These are phyloP conservation scores for Lytechinus variegatus DNA, from an alignment of 35 echinoderm and acorn worm genomes.

Conservation along the genomic window DNA sequence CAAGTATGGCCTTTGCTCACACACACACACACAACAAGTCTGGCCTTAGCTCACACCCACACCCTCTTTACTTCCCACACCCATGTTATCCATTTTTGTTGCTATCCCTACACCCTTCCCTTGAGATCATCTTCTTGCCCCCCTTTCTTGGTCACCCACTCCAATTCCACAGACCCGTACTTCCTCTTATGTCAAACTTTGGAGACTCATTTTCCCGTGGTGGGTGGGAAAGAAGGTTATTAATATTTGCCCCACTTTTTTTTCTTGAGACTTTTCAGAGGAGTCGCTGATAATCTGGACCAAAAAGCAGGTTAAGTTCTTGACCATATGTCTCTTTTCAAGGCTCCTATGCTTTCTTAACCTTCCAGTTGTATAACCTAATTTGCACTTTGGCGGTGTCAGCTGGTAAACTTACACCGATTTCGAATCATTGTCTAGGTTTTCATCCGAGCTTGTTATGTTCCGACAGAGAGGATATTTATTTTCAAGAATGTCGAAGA, in stretches of 20 bases:
- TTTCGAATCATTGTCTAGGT: background rate
- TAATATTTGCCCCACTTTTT: slow-evolving; percentile 19
- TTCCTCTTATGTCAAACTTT: slow-evolving; percentile 12
- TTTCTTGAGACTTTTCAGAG: background rate
- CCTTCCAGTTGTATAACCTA: background rate
- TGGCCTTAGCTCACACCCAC: background rate
- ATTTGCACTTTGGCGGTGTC: background rate
- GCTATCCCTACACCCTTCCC: background rate
- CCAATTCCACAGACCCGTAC: background rate
- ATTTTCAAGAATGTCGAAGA: background rate
- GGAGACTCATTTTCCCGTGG: slow-evolving; percentile 4
- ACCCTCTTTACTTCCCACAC: background rate
- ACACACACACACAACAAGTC: background rate
- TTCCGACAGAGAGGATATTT: background rate
- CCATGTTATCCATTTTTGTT: background rate
- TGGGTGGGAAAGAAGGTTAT: slow-evolving; percentile 1
- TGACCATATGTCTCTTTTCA: slow-evolving; percentile 12
- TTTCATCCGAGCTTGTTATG: background rate
- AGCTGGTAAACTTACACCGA: background rate
- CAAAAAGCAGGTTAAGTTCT: background rate
- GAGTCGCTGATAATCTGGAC: background rate
- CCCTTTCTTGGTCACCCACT: background rate
- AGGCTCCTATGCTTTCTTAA: background rate
- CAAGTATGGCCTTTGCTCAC: background rate
- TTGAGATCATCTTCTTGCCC: background rate